Conservation (phyloP, 2,888 invertebrate species). For the Sinodicranocentrus sp. region DNA sequence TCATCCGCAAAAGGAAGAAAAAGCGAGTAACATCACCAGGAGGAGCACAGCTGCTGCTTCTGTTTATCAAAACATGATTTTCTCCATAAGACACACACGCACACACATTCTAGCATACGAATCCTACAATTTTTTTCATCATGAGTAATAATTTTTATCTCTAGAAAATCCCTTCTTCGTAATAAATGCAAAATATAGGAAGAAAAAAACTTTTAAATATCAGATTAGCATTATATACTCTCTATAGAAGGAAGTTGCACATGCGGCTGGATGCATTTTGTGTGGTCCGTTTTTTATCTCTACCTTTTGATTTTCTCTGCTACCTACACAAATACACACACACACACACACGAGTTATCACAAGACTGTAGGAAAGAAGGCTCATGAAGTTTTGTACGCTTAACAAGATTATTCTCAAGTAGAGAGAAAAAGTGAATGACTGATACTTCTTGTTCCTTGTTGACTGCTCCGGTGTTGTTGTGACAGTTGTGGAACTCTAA, state of each 20-base stretch:
- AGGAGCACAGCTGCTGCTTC: slow-evolving; percentile 13
- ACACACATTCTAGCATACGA: background rate
- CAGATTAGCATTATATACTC: too few species aligned
- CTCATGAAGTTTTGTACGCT: too few species aligned
- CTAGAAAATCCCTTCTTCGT: background rate
- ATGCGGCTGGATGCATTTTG: background rate
- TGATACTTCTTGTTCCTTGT: slow-evolving; percentile 8
- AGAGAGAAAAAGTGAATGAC: background rate
- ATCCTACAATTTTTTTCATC: background rate
- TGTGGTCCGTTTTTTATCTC: background rate
- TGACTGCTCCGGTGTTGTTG: slow-evolving; percentile 20
- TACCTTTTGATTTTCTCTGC: background rate
- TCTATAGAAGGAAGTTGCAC: background rate
- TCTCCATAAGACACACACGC: background rate
- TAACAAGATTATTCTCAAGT: background rate
- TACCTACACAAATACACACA: background rate
- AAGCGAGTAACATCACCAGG: background rate
- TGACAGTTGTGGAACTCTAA: slow-evolving; percentile 35
- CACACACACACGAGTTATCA: background rate
- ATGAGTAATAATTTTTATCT: background rate
- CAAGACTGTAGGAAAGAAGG: too few species aligned
- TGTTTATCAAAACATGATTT: background rate
- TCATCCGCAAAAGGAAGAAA: slow-evolving; percentile 36
- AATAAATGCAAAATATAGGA: background rate
- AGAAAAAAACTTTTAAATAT: background rate